Base-by-base conservation (phyloP, 2,113 vertebrate genomes). In the Pollachius pollachius region DNA sequence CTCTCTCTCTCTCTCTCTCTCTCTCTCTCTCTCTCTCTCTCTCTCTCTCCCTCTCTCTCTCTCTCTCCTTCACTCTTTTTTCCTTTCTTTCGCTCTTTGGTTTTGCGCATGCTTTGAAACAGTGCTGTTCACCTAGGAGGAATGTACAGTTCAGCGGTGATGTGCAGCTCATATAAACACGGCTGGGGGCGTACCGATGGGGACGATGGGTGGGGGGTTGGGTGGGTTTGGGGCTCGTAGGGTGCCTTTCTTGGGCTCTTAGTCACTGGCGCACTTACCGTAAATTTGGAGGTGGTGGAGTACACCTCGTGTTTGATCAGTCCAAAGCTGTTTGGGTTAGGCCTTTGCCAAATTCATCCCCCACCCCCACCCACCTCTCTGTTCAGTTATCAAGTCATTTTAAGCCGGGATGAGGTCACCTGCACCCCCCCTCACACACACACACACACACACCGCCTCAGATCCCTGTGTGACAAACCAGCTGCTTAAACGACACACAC, bases 61-160 rank as follows among this genome's bases (percentile, higher is more conserved):
- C 15, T 54, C 2, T 3, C 15, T 54, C 16, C 15, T 54, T 54
- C 16, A 15, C 15, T 79, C 37, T 80, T 83, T 71, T 25, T 25
- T 62, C 21, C n/a, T 59, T 66, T 81, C 66, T 77, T 87, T 86
- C 89, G 85, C 85, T 88, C 83, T 78, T 91, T 79, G n/a, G 27
- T 25, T 69, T 15, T 58, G 60, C 67, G 62, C 16, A 18, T 23
- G 89, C 90, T 27, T 27, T 27, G 89, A 93, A 90, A 6, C 6
- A 41, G 83, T 73, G 62, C 68, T 89, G 85, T 83, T 92, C 88
- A 92, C 87, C 87, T 88, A 82, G 76, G 68, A 78, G 90, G 90
- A 92, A 92, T 90, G 91, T 90, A 92, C 87, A 92, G 90, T 91
- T 88, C 68, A 89, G 86, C 76, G 37, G 79, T 78, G 84, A 78